These are phyloP conservation scores for Chaetops frenatus DNA, from an alignment of 2,113 vertebrate genomes.

Conservation along the genomic window DNA sequence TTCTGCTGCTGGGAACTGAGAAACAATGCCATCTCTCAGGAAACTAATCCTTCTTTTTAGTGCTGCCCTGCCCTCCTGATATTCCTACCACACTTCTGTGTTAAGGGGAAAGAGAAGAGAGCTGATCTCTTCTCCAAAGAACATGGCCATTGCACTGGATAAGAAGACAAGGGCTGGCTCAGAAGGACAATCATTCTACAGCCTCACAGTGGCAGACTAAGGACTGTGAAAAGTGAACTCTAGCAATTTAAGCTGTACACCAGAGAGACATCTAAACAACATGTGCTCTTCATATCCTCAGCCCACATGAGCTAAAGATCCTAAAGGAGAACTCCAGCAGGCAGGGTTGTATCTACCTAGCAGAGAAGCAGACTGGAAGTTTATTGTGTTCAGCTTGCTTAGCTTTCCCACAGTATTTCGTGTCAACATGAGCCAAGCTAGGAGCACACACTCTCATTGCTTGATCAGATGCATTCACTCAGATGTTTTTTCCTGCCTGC, in stretches of 20 bases:
- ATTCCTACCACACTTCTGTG: background rate
- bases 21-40: background rate
- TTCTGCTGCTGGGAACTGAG: background rate
- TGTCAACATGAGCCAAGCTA: background rate
- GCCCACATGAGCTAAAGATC: background rate
- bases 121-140: background rate
- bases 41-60: background rate
- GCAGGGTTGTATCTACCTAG: background rate
- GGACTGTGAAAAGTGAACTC: background rate
- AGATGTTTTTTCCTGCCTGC: background rate
- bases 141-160: background rate
- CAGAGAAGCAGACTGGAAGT: background rate
- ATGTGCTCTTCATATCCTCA: background rate
- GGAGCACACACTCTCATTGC: background rate
- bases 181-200: background rate
- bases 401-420: background rate
- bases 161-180: background rate
- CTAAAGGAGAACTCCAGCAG: background rate
- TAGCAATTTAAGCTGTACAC: background rate
- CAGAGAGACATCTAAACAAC: background rate
- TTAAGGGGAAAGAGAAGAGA: background rate
- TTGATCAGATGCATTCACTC: background rate
- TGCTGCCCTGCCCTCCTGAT: background rate
- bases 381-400: background rate
- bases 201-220: background rate